phyloP scores from a whole-genome alignment of 2,888 invertebrate genomes.

The Agriopis aurantiaria region DNA sequence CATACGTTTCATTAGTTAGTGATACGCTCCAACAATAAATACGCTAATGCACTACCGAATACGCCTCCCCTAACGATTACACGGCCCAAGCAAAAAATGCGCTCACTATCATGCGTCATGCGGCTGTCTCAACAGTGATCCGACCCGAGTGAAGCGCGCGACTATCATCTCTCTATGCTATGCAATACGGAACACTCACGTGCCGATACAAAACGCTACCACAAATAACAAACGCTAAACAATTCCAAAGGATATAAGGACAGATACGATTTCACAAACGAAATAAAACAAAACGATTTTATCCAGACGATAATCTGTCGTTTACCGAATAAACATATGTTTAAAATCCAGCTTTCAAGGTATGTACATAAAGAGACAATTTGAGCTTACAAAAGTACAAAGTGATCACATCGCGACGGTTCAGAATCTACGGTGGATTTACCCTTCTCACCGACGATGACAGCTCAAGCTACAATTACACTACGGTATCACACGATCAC shows the following conservation, averaged over 20 bases:
- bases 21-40: slow-evolving; percentile 76
- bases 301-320: slow-evolving; percentile 77
- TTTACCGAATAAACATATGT: slow-evolving; percentile 68
- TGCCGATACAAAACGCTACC: slow-evolving; percentile 53
- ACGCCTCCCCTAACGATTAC: slow-evolving; percentile 75
- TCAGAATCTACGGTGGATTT: slow-evolving; percentile 81
- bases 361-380: slow-evolving; percentile 83
- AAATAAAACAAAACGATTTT: slow-evolving; percentile 71
- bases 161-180: slow-evolving; percentile 34
- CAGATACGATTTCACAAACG: slow-evolving; percentile 49
- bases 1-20: slow-evolving; percentile 73
- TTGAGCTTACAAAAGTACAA: slow-evolving; percentile 86
- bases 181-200: slow-evolving; percentile 53
- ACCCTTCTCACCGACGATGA: slow-evolving; percentile 82
- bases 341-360: slow-evolving; percentile 75
- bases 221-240: slow-evolving; percentile 57
- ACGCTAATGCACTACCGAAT: slow-evolving; percentile 80
- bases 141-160: slow-evolving; percentile 22
- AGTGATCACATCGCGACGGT: slow-evolving; percentile 83
- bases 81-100: slow-evolving; percentile 75
- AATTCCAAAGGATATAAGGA: slow-evolving; percentile 52
- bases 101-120: slow-evolving; percentile 58
- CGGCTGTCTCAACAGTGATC: slow-evolving; percentile 48
- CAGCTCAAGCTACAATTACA: slow-evolving; percentile 82
- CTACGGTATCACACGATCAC: slow-evolving; percentile 82